Base-by-base conservation (phyloP, 2,113 vertebrate species). In the Mugil cephalus region DNA sequence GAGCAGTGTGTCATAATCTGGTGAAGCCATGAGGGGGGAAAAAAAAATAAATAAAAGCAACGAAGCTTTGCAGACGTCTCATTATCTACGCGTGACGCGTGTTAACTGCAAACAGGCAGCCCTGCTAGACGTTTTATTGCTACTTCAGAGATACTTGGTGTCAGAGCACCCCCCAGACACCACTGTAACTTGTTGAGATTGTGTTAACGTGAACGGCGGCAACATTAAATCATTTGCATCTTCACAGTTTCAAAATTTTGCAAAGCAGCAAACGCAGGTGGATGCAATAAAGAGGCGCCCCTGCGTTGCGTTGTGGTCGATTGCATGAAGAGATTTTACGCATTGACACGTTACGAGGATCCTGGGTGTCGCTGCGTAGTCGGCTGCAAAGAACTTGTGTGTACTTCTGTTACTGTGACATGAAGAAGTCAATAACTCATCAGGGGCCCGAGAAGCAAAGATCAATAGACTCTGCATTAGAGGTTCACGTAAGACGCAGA, bases 391-490 rank as follows among this genome's bases (percentile, higher is more conserved):
- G 40, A 38, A 51, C 51, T 78, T 69, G 85, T 80, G 77, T 82
- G 64, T 84, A 82, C 73, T 69, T 66, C 76, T 42, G 62, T 84
- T 53, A 81, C 10, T n/a, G 46, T 80, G 63, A 76, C 42, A 35
- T 38, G n/a, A 66, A 62, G 59, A 79, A 74, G 77, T 88, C 67
- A 64, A 83, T 85, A 81, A 55, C 24, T 79, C 59, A 78, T 82
- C 58, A 51, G 46, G 56, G 54, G 53, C 43, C 24, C 11, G 34
- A 71, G 51, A 83, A 79, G 75, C 60, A 21, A 68, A 68, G 56
- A 68, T 74, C 14, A 1, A 80, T 52, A 62, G 45, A 51, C 55
- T 60, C 14, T 83, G 71, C 74, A 65, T 85, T 58, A 66, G 48
- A 71, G 8, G 36, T 70, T 65, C 60, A 80, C 62, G 69, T 30